Base-by-base conservation (phyloP, 1,140 invertebrate genomes). In the Pomacea maculata region DNA sequence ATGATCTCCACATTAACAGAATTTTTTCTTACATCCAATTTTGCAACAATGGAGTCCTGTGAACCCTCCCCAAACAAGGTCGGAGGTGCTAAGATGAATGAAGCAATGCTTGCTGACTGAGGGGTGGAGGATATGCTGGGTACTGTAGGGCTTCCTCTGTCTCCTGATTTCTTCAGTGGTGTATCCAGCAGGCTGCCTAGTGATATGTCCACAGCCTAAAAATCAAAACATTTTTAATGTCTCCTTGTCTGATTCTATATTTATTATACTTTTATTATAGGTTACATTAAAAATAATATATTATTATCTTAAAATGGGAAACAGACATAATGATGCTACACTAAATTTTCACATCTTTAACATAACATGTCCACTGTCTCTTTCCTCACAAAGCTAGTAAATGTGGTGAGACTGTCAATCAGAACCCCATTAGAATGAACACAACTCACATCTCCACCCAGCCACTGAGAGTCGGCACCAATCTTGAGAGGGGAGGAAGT, bases 51-150 rank as follows among this genome's bases (percentile, higher is more conserved):
- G 29, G 83, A 82, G 65, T 84, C 83, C 45, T 81, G 73, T 9
- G 83, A 84, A 55, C 75, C 82, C 64, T 84, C 83, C 54, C 78
- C 79, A 57, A 84, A 84, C 29, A 84, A 54, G 10, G 78, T 73
- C 11, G 70, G 77, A 21, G 77, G 79, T 34, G 75, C 71, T 34
- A 77, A 55, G 52, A 76, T 72, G 34, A 78, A 82, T 8, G 80
- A 72, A 10, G 72, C 63, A 29, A 57, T 72, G 54, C 75, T 45
- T 19, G 67, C 52, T 14, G 57, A 17, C 57, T 61, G 57, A 9
- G 67, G 15, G 19, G 64, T 55, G n/a, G 21, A 7, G n/a, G 71
- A 74, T 45, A 25, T 55, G 77, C 45, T 61, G 57, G 11, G 0
- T 61, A 61, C 57, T 61, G 1, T 17, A 14, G 57, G 57, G 15